Percentiles rank a stretch among this genome's conserved stretches.
Conservation (phyloP, 2,888 invertebrate genomes). For the Drosophila paranaensis region DNA sequence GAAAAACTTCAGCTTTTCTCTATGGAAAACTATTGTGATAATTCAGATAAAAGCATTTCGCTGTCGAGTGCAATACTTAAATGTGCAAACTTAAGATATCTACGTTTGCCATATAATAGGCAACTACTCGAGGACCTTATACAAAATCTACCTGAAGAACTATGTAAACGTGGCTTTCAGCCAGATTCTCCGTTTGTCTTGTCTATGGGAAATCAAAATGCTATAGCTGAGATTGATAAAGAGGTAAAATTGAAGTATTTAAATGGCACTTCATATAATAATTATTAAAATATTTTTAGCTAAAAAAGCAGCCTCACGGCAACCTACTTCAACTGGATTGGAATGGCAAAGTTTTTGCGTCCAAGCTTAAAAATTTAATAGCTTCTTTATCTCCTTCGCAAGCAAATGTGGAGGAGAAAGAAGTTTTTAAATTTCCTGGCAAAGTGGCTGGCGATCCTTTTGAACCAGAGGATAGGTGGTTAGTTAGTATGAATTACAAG, state of each 20-base stretch:
- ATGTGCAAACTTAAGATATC: slow-evolving; percentile 18
- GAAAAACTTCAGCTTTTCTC: slow-evolving; percentile 19
- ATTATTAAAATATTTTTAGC: not conserved
- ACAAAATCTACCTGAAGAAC: slow-evolving; percentile 5
- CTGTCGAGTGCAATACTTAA: slow-evolving; percentile 1
- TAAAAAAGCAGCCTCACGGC: slow-evolving; percentile 1
- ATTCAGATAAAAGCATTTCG: not conserved
- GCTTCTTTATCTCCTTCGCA: not conserved
- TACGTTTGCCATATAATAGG: slow-evolving; percentile 19
- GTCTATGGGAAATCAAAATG: not conserved
- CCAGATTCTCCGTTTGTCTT: slow-evolving; percentile 21
- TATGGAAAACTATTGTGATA: slow-evolving; percentile 7
- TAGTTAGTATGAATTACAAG: slow-evolving; percentile 22
- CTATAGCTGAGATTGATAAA: slow-evolving; percentile 5
- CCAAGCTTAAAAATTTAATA: slow-evolving; percentile 14
- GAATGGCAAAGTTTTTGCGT: slow-evolving; percentile 8
- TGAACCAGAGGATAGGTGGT: slow-evolving; percentile 18
- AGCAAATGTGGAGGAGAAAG: too few relatives aligned
- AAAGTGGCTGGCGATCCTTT: slow-evolving; percentile 25
- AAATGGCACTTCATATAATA: not conserved
- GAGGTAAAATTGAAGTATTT: slow-evolving; percentile 11
- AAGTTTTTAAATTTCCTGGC: slow-evolving; percentile 24
- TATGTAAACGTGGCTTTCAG: slow-evolving; percentile 1
- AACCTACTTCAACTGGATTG: slow-evolving; percentile 28
- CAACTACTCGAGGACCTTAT: slow-evolving; percentile 6